Percentiles rank a stretch among this genome's conserved stretches.
phyloP scores from a whole-genome alignment of 2,888 invertebrate species.

The Trimorus sp. region DNA sequence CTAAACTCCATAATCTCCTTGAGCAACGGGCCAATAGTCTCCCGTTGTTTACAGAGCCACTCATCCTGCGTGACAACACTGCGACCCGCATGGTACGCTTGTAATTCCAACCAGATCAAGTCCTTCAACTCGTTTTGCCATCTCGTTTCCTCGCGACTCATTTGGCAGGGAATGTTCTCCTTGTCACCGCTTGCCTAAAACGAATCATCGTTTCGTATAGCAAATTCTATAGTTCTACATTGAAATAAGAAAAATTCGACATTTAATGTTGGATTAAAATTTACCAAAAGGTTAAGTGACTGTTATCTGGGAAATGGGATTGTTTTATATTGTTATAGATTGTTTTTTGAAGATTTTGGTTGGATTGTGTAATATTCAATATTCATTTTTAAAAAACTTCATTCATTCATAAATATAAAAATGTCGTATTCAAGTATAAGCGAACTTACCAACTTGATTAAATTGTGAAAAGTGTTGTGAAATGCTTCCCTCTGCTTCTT shows the following conservation, averaged over 20 bases:
- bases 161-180: conserved; percentile 84
- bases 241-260: too few relatives aligned
- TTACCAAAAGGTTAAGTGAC: too few relatives aligned
- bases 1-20: conserved; percentile 90
- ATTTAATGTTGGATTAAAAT: too few relatives aligned
- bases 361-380: too few relatives aligned
- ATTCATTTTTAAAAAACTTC: too few relatives aligned
- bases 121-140: conserved; percentile 96
- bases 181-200: conserved; percentile 85
- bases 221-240: not conserved
- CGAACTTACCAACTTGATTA: conserved; percentile 74
- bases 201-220: conserved; percentile 4
- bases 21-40: conserved; percentile 87
- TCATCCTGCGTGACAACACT: conserved; percentile 90
- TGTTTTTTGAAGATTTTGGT: too few relatives aligned
- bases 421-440: not conserved
- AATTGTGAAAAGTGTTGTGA: conserved; percentile 76
- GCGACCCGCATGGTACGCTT: conserved; percentile 91
- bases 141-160: conserved; percentile 91
- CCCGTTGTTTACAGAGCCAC: conserved; percentile 88
- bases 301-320: too few relatives aligned
- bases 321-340: too few relatives aligned
- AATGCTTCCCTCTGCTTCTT: conserved; percentile 75
- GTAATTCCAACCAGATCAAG: conserved; percentile 94
- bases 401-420: not conserved